Conservation (phyloP, 2,888 invertebrate genomes). For the Spisula solida region DNA sequence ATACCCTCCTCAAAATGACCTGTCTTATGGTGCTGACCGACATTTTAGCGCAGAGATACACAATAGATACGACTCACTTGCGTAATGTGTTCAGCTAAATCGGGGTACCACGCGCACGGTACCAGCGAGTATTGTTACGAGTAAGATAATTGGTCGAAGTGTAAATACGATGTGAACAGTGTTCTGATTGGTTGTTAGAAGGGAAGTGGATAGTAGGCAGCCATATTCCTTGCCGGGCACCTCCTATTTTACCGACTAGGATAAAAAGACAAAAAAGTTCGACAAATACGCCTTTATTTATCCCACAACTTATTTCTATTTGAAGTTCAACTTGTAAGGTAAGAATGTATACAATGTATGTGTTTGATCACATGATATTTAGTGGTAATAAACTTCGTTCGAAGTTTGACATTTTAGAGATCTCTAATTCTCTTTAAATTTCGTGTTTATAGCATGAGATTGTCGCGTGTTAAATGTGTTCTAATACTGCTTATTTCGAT, state of each 20-base stretch:
- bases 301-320: not conserved
- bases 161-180: not conserved
- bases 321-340: not conserved
- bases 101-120: not conserved
- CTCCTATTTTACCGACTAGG: constrained; percentile 37
- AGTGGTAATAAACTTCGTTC: not conserved
- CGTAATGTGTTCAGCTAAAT: not conserved
- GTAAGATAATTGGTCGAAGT: constrained; percentile 19
- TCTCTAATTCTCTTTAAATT: not conserved
- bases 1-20: constrained; percentile 29
- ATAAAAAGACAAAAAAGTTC: not conserved
- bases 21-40: constrained; percentile 30
- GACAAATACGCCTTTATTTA: not conserved
- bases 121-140: constrained; percentile 18
- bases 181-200: constrained; percentile 42
- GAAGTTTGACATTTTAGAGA: constrained; percentile 21
- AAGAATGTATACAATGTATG: not conserved
- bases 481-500: constrained; percentile 4
- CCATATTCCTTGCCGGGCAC: constrained; percentile 51
- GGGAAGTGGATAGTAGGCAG: constrained; percentile 28
- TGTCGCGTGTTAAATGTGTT: constrained; percentile 5
- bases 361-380: not conserved
- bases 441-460: not conserved
- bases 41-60: constrained; percentile 5
- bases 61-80: not conserved